These are phyloP conservation scores for Barbus barbus DNA, from an alignment of 2,113 vertebrate species.

Conservation along the genomic window DNA sequence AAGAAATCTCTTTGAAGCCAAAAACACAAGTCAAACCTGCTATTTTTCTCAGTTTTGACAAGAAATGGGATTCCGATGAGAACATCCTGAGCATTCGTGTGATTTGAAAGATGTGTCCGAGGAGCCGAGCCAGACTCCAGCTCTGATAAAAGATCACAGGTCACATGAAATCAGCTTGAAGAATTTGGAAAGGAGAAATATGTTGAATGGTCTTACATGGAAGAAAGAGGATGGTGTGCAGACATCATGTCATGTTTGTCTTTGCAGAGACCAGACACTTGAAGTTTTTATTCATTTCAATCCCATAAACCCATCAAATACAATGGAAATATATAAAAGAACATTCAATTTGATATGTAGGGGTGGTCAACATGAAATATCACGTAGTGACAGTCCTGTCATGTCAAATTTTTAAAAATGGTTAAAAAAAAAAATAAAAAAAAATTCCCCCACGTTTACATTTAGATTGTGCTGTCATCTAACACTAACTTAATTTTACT, in stretches of 20 bases:
- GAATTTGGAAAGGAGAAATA: slow-evolving; percentile 32
- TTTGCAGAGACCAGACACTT: background rate
- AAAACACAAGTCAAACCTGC: slow-evolving; percentile 67
- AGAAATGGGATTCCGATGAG: slow-evolving; percentile 58
- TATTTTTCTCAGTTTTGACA: slow-evolving; percentile 51
- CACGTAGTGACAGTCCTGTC: background rate
- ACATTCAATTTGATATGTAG: background rate
- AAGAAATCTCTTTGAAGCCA: slow-evolving; percentile 67
- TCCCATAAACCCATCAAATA: background rate
- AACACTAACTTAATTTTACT: background rate
- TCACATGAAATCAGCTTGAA: slow-evolving; percentile 31
- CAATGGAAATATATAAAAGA: background rate
- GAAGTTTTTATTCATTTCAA: background rate
- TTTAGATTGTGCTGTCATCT: background rate
- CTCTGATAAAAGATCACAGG: slow-evolving; percentile 51
- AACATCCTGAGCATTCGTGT: slow-evolving; percentile 42
- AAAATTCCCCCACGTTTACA: background rate
- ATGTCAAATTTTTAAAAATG: no score
- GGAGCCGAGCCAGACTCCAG: slow-evolving; percentile 52
- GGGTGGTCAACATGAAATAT: background rate
- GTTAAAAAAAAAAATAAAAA: no score
- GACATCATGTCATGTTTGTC: slow-evolving; percentile 55
- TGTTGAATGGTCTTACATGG: slow-evolving; percentile 17
- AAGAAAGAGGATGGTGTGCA: slow-evolving; percentile 16
- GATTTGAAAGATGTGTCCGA: slow-evolving; percentile 50